A percentile compares a stretch with the other conserved stretches of the same genome.
Evolutionary conservation across 2,888 invertebrate species (phyloP).

Genomic region (Bellardia pandia): DNA sequence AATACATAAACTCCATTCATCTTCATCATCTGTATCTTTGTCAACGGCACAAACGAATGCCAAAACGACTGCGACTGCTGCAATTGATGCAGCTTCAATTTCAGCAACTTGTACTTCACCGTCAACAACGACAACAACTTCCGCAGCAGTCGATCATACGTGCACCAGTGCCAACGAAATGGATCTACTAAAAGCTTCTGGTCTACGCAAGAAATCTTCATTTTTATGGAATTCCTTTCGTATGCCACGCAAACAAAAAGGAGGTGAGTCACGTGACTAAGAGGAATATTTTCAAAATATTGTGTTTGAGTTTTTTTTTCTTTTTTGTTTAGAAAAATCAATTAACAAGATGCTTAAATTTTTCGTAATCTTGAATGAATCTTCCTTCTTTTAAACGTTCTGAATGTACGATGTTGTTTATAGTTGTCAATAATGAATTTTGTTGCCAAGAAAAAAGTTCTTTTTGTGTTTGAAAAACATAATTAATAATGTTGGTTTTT

Average conservation of each 20-base stretch:
- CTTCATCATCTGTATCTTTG: constrained; percentile 64
- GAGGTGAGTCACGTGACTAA: constrained; percentile 75
- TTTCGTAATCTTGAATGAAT: constrained; percentile 11
- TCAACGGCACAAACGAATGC: constrained; percentile 55
- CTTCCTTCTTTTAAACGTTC: background rate
- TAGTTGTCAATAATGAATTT: background rate
- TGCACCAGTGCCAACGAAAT: constrained; percentile 78
- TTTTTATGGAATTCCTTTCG: constrained; percentile 84
- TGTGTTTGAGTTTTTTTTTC: constrained; percentile 1
- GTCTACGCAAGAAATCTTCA: constrained; percentile 79
- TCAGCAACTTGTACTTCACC: constrained; percentile 68
- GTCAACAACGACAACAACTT: constrained; percentile 66
- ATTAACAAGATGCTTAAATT: constrained; percentile 46
- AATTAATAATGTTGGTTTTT: background rate
- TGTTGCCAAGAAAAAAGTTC: constrained; percentile 29
- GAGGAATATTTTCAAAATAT: constrained; percentile 22
- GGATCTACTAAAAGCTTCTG: constrained; percentile 80
- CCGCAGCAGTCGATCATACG: constrained; percentile 71
- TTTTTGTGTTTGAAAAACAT: constrained; percentile 16
- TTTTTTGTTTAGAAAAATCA: constrained; percentile 68
- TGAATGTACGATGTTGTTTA: background rate
- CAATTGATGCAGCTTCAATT: constrained; percentile 68
- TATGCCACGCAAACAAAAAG: constrained; percentile 82
- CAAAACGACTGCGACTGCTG: constrained; percentile 61
- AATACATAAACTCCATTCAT: constrained; percentile 69